These are phyloP conservation scores for Eupeodes corollae DNA, from an alignment of 1,140 invertebrate genomes.

Conservation along the genomic window DNA sequence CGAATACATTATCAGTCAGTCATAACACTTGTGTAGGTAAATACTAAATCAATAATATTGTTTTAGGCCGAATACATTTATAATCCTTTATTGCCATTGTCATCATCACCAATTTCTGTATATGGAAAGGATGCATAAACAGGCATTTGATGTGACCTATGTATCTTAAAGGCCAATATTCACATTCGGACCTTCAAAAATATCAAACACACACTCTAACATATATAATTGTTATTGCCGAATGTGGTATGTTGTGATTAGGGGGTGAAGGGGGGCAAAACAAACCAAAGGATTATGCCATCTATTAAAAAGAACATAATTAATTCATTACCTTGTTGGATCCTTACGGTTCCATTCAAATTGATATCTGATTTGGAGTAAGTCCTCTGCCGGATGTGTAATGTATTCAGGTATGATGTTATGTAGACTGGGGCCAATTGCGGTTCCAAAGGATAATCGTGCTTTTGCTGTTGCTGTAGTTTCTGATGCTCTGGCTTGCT, in stretches of 20 bases:
- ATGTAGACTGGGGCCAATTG: constrained; percentile 41
- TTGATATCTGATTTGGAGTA: constrained; percentile 32
- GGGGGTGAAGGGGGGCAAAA: neutral
- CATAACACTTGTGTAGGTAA: too few species aligned
- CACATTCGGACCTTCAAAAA: neutral
- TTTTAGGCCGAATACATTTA: too few species aligned
- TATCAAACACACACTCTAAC: neutral
- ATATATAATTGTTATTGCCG: too few species aligned
- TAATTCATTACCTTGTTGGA: constrained; percentile 22
- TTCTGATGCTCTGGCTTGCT: neutral
- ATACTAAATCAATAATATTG: too few species aligned
- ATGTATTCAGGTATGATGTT: constrained; percentile 49
- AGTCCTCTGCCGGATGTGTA: constrained; percentile 44
- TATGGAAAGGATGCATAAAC: too few species aligned
- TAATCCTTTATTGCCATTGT: too few species aligned
- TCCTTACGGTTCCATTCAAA: constrained; percentile 42
- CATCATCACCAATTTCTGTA: too few species aligned
- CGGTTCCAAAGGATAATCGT: too few species aligned
- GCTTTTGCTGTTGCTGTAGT: neutral
- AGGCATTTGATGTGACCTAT: too few species aligned
- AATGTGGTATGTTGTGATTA: neutral
- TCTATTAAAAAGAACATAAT: neutral
- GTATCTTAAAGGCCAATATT: neutral
- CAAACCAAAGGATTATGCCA: neutral
- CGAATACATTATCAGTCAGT: too few species aligned